Conservation (phyloP, 2,888 invertebrate genomes). For the Diplazon laetatorius region DNA sequence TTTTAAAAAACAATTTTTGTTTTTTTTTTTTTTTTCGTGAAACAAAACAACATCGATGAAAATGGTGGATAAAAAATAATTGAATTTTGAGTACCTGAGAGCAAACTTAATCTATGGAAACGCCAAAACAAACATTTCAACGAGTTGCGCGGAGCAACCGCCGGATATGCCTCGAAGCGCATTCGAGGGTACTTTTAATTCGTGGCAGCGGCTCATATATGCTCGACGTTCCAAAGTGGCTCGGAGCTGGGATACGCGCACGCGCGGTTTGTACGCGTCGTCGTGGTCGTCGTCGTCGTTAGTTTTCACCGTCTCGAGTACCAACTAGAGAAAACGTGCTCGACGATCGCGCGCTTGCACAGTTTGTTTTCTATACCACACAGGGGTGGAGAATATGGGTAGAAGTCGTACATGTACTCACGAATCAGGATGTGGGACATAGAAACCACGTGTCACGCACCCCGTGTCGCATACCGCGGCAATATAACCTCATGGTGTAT, state of each 20-base stretch:
- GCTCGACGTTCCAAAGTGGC: slow-evolving; percentile 5
- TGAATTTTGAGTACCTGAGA: no score
- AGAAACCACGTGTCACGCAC: slow-evolving; percentile 64
- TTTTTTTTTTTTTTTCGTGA: no score
- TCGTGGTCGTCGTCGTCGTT: slow-evolving; percentile 35
- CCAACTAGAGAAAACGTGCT: slow-evolving; percentile 41
- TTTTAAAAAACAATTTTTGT: no score
- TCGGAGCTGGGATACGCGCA: neutral
- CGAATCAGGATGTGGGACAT: slow-evolving; percentile 59
- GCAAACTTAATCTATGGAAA: neutral
- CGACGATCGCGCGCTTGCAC: slow-evolving; percentile 29
- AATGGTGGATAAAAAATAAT: no score
- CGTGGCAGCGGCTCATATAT: neutral
- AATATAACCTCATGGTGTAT: slow-evolving; percentile 53
- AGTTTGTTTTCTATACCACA: slow-evolving; percentile 17
- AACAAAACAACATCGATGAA: no score
- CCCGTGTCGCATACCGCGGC: slow-evolving; percentile 44
- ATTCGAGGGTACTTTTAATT: slow-evolving; percentile 16
- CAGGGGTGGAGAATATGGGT: slow-evolving; percentile 23
- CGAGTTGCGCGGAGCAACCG: neutral
- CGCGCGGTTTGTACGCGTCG: slow-evolving; percentile 2
- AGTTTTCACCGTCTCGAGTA: slow-evolving; percentile 54
- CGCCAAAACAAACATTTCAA: no score
- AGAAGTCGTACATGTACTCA: slow-evolving; percentile 8
- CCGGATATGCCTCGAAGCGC: neutral